phyloP scores from a whole-genome alignment of 1,140 invertebrate species.

The Lethrus apterus region DNA sequence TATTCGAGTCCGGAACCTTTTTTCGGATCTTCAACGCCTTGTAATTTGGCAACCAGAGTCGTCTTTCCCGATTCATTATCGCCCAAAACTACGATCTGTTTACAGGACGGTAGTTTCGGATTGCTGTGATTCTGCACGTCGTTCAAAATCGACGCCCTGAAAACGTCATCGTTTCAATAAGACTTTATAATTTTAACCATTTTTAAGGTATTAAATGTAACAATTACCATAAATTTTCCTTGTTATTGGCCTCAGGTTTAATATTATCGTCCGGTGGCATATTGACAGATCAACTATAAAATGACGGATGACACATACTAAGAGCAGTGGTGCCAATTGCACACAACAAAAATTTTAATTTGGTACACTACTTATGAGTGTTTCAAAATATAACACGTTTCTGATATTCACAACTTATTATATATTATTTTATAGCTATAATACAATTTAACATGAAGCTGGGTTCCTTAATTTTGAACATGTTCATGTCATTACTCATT shows the following conservation, averaged over 20 bases:
- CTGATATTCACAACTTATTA: too few relatives aligned
- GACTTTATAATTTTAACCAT: not conserved
- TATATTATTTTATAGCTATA: too few relatives aligned
- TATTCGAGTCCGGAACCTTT: slow-evolving; percentile 98
- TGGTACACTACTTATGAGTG: too few relatives aligned
- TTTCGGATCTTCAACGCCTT: slow-evolving; percentile 92
- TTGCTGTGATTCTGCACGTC: slow-evolving; percentile 91
- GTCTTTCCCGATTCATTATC: slow-evolving; percentile 97
- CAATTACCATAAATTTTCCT: slow-evolving; percentile 18
- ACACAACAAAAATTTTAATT: too few relatives aligned
- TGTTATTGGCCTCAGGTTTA: not conserved
- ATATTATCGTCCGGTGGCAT: too few relatives aligned
- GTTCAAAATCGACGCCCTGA: slow-evolving; percentile 85
- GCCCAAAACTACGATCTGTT: slow-evolving; percentile 86
- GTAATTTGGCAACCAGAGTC: slow-evolving; percentile 88
- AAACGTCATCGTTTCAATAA: slow-evolving; percentile 30
- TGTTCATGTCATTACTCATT: too few relatives aligned
- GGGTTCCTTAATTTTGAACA: too few relatives aligned
- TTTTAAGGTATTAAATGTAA: not conserved
- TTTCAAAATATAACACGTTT: too few relatives aligned
- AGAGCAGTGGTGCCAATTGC: too few relatives aligned
- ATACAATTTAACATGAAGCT: too few relatives aligned
- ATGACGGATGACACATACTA: too few relatives aligned
- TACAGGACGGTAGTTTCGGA: slow-evolving; percentile 87
- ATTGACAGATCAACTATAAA: too few relatives aligned